Percentiles rank a stretch among this genome's conserved stretches.
phyloP scores from a whole-genome alignment of 2,797 vertebrate species.

The Enteromius trimaculatus region DNA sequence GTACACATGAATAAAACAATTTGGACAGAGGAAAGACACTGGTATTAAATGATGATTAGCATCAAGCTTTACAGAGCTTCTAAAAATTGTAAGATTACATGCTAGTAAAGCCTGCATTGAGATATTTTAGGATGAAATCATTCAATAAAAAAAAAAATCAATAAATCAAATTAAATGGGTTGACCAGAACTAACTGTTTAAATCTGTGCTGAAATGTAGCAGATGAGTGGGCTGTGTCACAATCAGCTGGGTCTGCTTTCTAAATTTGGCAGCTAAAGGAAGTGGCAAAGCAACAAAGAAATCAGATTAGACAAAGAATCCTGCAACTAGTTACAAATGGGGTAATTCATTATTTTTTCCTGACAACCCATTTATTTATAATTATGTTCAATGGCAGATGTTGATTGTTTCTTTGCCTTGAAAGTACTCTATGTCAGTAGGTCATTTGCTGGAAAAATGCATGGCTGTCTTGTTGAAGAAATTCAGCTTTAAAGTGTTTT shows the following conservation, averaged over 20 bases:
- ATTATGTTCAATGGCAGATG: neutral
- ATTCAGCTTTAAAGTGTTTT: neutral
- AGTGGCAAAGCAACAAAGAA: slow-evolving; percentile 21
- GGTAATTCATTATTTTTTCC: slow-evolving; percentile 1
- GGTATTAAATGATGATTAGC: slow-evolving; percentile 38
- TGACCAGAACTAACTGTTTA: neutral
- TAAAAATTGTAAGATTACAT: slow-evolving; percentile 13
- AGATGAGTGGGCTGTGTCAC: slow-evolving; percentile 19
- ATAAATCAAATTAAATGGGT: neutral
- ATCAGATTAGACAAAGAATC: slow-evolving; percentile 18
- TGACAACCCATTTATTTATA: slow-evolving; percentile 16
- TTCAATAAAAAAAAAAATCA: slow-evolving; percentile 2
- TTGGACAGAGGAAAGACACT: neutral
- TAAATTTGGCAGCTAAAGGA: slow-evolving; percentile 15
- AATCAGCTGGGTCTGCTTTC: neutral
- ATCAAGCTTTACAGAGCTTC: slow-evolving; percentile 19
- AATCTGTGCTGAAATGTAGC: slow-evolving; percentile 6
- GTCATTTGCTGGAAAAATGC: neutral
- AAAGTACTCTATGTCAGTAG: neutral
- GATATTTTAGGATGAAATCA: slow-evolving; percentile 12
- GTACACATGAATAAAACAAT: neutral
- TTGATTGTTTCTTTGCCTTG: neutral
- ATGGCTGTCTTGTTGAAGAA: neutral
- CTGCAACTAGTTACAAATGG: slow-evolving; percentile 17
- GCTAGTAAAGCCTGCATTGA: slow-evolving; percentile 20